Evolutionary conservation across 2,888 invertebrate species (phyloP), one percentile per base, ranked within the genome.

Genomic region (Meandrusa payeni): DNA sequence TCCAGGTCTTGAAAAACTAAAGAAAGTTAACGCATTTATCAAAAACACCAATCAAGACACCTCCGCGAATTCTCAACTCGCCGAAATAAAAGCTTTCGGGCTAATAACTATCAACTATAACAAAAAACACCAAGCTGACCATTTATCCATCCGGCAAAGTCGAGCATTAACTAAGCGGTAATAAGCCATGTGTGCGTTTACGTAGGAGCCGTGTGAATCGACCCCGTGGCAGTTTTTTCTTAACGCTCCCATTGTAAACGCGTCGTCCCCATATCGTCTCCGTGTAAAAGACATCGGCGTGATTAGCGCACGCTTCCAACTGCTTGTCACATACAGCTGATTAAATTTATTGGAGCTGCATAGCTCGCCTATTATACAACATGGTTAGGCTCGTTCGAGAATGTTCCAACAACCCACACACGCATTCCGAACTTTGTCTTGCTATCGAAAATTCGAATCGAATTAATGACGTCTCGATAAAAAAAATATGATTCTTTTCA

Each of bases 271-370:
- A 17, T 22, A 9, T 12, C 27, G 38, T 26, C 6, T 5, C 23
- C 22, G 22, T 22, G 26, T 22, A 44, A 27, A 19, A 12, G 7
- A 33, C 38, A 17, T 15, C 7, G 32, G 6, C 11, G 37, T 37
- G 39, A 44, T 39, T 34, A 44, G 17, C 23, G 20, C 28, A 10
- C 34, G 36, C 47, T 50, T 49, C 49, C 37, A 47, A 49, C 34
- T 37, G 44, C 45, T 6, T 41, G 49, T 47, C 51, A 53, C 50
- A 48, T 51, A 45, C 50, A 9, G 17, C 9, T 36, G 37, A 50
- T 55, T 45, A 50, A 47, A 46, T 46, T 44, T 44, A 44, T 39
- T 44, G 22, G 28, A 22, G 33, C 11, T 33, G 44, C 28, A 33
- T 38, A 33, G 28, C 23, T 45, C 34, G 43, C 33, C 44, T 47